Evolutionary conservation across 92 coral and sea anemone genomes (phyloP).

Genomic region (Bergia puertoricense): DNA sequence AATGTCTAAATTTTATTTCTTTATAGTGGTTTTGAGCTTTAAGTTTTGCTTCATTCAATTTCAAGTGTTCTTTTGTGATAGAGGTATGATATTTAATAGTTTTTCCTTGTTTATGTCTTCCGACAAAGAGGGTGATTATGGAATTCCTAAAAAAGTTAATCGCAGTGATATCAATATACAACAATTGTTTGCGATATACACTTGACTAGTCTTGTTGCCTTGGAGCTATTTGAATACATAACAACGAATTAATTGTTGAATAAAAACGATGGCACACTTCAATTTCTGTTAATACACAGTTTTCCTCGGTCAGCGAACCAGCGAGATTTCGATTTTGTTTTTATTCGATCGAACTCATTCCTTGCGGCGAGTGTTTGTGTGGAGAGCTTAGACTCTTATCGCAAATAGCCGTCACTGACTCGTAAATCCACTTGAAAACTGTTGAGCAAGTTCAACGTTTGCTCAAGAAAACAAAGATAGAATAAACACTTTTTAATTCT

Average conservation of each 20-base stretch:
- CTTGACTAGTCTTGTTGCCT: slow-evolving; percentile 2
- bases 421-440: slow-evolving; percentile 9
- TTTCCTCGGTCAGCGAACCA: neutral
- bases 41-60: neutral
- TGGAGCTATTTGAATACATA: neutral
- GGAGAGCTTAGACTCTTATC: neutral
- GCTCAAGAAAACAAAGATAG: neutral
- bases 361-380: neutral
- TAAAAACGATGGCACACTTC: neutral
- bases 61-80: neutral
- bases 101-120: slow-evolving; percentile 21
- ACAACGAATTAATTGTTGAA: slow-evolving; percentile 3
- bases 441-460: neutral
- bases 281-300: neutral
- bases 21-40: neutral
- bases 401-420: slow-evolving; percentile 2
- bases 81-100: neutral
- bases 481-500: slow-evolving; percentile 9
- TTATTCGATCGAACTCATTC: neutral
- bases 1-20: neutral
- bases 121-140: slow-evolving; percentile 31
- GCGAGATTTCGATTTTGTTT: neutral
- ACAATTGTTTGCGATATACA: slow-evolving; percentile 16
- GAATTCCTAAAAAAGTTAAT: slow-evolving; percentile 15
- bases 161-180: slow-evolving; percentile 13